Percentiles rank a stretch among this genome's conserved stretches.
These are phyloP conservation scores for Eulemur rubriventer DNA, from an alignment of 2,797 vertebrate genomes.

Conservation along the genomic window DNA sequence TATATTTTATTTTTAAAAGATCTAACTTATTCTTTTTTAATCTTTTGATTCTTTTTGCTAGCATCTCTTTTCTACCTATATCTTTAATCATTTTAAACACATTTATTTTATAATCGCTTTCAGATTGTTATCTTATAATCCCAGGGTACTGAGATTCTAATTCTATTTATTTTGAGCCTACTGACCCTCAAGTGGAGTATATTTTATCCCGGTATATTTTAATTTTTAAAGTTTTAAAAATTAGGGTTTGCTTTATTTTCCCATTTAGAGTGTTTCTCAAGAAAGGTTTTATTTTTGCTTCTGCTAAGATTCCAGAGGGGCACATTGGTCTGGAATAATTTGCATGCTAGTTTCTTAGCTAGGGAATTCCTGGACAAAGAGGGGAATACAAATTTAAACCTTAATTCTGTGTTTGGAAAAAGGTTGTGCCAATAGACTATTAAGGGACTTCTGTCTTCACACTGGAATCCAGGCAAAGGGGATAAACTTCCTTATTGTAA, in stretches of 20 bases:
- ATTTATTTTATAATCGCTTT: background rate
- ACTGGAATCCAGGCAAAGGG: background rate
- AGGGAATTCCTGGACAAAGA: background rate
- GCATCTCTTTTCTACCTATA: background rate
- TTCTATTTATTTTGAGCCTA: background rate
- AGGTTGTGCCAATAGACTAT: background rate
- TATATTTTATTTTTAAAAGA: background rate
- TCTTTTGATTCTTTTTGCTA: background rate
- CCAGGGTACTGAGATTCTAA: too few relatives aligned
- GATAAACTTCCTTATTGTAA: background rate
- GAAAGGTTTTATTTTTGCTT: background rate
- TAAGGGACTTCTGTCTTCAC: background rate
- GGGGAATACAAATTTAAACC: background rate
- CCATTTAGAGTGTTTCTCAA: background rate
- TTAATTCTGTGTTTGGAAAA: background rate
- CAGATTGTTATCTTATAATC: background rate
- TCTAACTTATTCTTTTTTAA: background rate
- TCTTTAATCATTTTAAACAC: background rate
- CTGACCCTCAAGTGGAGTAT: background rate
- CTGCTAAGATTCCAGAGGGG: background rate
- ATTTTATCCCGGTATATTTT: background rate
- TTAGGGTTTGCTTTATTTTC: background rate
- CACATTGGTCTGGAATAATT: background rate
- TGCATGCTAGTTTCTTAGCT: background rate
- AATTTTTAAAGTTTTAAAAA: background rate